A percentile compares a stretch with the other conserved stretches of the same genome.
Conservation (phyloP, 2,888 invertebrate genomes). For the Julus scanicus region DNA sequence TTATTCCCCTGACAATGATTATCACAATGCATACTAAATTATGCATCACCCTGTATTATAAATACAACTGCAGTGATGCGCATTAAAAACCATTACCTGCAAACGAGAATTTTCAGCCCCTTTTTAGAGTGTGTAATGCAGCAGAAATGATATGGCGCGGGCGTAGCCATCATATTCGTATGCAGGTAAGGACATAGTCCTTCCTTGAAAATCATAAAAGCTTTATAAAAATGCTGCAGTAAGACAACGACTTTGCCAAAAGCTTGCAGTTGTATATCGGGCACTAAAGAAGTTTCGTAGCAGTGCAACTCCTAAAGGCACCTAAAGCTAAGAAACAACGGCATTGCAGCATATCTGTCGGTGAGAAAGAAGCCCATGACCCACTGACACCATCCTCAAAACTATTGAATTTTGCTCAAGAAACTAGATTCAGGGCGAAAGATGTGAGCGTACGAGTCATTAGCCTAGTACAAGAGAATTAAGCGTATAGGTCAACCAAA, state of each 20-base stretch:
- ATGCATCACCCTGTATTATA: background rate
- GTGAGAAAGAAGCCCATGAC: conserved; percentile 35
- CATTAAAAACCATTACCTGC: conserved; percentile 24
- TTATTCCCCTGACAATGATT: too few species aligned
- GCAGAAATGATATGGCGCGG: background rate
- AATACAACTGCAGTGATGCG: conserved; percentile 11
- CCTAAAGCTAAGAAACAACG: background rate
- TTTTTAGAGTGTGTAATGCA: background rate
- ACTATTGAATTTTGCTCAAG: background rate
- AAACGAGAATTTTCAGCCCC: background rate
- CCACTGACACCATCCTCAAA: conserved; percentile 8
- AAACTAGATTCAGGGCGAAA: background rate
- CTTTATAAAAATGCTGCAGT: background rate
- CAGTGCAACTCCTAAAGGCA: background rate
- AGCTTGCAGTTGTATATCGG: background rate
- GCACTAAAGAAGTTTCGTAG: background rate
- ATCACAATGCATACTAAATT: too few species aligned
- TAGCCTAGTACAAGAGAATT: background rate
- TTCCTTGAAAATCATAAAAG: background rate
- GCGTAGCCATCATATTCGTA: background rate
- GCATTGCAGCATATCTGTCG: conserved; percentile 11
- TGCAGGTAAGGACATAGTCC: conserved; percentile 3
- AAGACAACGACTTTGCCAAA: conserved; percentile 23
- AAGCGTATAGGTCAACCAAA: conserved; percentile 18
- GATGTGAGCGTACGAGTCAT: background rate